Evolutionary conservation across 2,113 vertebrate genomes (phyloP), one percentile per base, ranked within the genome.

Genomic region (Melanotaenia duboulayi): DNA sequence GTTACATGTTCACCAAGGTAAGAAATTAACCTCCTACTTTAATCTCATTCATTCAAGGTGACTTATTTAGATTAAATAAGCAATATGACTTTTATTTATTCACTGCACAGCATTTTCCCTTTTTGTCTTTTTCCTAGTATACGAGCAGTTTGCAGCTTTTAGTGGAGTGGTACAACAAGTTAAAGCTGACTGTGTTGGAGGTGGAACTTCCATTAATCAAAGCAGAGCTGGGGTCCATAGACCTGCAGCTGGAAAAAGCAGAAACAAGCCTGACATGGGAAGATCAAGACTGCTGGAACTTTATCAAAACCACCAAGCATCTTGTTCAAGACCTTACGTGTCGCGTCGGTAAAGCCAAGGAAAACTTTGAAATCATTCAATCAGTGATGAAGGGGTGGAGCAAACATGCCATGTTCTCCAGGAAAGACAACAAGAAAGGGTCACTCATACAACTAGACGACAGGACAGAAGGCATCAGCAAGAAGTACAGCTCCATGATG

Each of bases 1-100:
- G 83, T 70, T 87, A 90, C 13, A 90, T 71, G 50, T 91, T 96
- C 81, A 82, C 91, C 70, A 95, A 94, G 92, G 95, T 96, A 83
- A 46, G 80, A 92, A 71, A 78, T 12, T 22, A 71, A 39, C 12
- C n/a, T 46, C 12, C 24, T 35, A 52, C 25, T 22, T 49, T 0
- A 8, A 19, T 13, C 25, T 63, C n/a, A 57, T 22, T 52, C 10
- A 46, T 8, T 19, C 37, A 37, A 1, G 35, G 37, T 5, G 13
- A 56, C 61, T 35, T 65, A 10, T 42, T 22, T 23, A 25, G 58
- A 52, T 39, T 57, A 39, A 71, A 63, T 37, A 58, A 19, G 4
- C n/a, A 37, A 32, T 8, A 51, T 61, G 16, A 13, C 11, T 61
- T 56, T 2, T 7, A 2, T 9, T 37, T 50, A 44, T 49, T 9